phyloP scores from a whole-genome alignment of 2,888 invertebrate genomes.

The Lepidonotus clava region DNA sequence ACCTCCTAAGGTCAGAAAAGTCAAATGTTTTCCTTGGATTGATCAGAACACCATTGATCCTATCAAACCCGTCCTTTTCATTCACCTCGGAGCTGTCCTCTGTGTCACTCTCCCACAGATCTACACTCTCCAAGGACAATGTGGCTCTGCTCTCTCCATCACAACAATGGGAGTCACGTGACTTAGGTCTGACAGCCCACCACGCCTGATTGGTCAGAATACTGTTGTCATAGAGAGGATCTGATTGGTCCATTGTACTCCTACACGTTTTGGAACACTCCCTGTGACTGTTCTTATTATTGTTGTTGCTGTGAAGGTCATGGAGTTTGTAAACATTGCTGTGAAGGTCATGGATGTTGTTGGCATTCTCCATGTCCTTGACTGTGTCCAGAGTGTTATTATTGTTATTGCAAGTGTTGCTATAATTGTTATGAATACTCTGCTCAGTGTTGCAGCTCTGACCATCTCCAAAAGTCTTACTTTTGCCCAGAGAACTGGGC shows the following conservation, averaged over 20 bases:
- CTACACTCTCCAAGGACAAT: neutral
- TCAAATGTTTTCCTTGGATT: conserved; percentile 56
- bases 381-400: no score
- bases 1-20: conserved; percentile 42
- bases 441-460: no score
- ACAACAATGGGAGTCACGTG: neutral
- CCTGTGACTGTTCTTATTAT: neutral
- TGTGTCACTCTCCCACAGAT: conserved; percentile 25
- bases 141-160: neutral
- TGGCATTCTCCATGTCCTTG: no score
- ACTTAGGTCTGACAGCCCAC: neutral
- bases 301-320: neutral
- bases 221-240: neutral
- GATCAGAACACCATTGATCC: conserved; percentile 50
- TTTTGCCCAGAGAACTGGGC: no score
- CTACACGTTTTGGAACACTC: neutral
- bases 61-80: conserved; percentile 46
- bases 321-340: neutral
- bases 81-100: neutral
- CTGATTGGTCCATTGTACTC: neutral
- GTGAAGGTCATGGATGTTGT: no score
- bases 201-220: neutral
- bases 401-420: no score
- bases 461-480: no score
- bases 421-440: no score